Base-by-base conservation (phyloP, 2,888 invertebrate species). In the Ashinkailepas kermadecensis region DNA sequence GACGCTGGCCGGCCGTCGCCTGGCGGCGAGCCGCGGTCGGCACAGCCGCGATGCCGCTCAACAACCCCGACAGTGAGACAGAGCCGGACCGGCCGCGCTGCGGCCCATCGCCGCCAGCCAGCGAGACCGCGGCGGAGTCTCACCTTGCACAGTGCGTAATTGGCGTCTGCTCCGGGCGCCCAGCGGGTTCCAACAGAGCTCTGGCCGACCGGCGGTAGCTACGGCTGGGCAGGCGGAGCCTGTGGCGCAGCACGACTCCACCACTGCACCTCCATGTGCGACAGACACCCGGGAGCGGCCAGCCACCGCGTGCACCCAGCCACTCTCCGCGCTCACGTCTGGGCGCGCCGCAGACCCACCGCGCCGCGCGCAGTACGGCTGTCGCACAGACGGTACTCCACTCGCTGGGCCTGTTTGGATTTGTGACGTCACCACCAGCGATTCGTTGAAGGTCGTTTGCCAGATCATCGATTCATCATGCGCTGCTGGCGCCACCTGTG, bases 371-470 rank as follows among this genome's bases (percentile, higher is more conserved):
- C 56, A 74, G 21, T 56, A n/a, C 74, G 23, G 56, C 74, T 8
- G 74, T 56, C 54, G 18, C 74, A 56, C 74, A 56, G 74, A 56
- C 74, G 74, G 74, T 74, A 74, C 74, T 74, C 74, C 74, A 74
- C 74, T 56, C 54, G 56, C 74, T 21, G 23, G 74, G 74, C 74
- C 74, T 74, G 74, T 74, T 74, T 74, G 74, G 74, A 74, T 74
- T 74, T 74, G 74, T 74, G 74, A 74, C 74, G 74, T 74, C 74
- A 74, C 56, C 56, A 56, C 74, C 74, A 56, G 74, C 56, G 74
- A 74, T 74, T 74, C 74, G 74, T 74, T 74, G 74, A 74, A 74
- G 74, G 74, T 74, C 74, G 74, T 74, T 74, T 21, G 74, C 74
- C 74, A 74, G 74, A 74, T 74, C 74, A 74, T 74, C 74, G 74